phyloP scores from a whole-genome alignment of 2,888 invertebrate species.

The Harpalus rufipes region DNA sequence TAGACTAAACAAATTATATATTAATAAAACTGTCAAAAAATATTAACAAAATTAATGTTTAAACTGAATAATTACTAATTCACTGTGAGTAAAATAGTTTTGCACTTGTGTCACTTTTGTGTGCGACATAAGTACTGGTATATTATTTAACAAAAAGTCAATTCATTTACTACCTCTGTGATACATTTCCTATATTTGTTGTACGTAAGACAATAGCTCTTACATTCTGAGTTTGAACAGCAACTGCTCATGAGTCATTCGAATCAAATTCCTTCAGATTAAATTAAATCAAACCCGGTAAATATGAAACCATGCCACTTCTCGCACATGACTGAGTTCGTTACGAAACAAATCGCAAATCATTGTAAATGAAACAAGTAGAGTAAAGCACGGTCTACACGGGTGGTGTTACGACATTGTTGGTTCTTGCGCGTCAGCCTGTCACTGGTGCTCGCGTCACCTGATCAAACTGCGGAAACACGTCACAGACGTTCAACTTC shows the following conservation, averaged over 20 bases:
- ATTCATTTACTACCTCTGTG: no score
- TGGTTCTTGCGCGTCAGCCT: constrained; percentile 54
- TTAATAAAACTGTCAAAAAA: no score
- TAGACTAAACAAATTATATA: no score
- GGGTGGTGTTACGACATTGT: neutral
- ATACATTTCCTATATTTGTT: no score
- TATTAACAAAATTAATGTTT: no score
- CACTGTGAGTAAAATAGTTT: no score
- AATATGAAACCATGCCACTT: constrained; percentile 3
- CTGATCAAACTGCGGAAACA: constrained; percentile 63
- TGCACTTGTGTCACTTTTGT: no score
- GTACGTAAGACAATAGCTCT: neutral
- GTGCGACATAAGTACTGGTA: no score
- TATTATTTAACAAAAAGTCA: no score
- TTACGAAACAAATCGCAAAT: constrained; percentile 37
- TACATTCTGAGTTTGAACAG: neutral
- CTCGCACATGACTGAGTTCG: constrained; percentile 12
- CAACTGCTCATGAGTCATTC: neutral
- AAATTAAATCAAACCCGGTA: neutral
- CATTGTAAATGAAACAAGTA: neutral
- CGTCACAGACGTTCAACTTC: constrained; percentile 63
- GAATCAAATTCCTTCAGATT: neutral
- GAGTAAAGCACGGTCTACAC: neutral
- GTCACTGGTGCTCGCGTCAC: constrained; percentile 61
- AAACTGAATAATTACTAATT: no score